These are phyloP conservation scores for Rallus crepitans DNA, from an alignment of 2,797 vertebrate genomes.

Conservation along the genomic window DNA sequence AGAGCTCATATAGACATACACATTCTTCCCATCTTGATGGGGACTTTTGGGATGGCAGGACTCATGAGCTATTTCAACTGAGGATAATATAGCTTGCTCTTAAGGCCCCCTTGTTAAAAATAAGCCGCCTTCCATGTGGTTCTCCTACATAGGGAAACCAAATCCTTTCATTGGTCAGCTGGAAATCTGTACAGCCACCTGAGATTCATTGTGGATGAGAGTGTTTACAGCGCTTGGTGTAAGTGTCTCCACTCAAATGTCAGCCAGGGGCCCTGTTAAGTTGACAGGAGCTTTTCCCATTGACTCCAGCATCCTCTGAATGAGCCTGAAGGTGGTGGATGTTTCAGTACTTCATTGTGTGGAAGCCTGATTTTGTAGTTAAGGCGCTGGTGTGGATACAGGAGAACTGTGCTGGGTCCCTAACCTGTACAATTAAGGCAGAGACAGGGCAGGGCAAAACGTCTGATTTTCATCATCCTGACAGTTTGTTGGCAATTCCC, in stretches of 20 bases:
- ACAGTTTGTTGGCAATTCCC: background rate
- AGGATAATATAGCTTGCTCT: background rate
- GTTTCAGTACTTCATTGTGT: background rate
- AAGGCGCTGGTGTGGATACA: background rate
- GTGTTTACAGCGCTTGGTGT: background rate
- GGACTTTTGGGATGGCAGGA: background rate
- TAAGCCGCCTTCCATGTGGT: background rate
- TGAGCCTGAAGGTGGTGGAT: background rate
- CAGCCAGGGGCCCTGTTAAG: constrained; percentile 9
- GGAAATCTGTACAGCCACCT: constrained; percentile 43
- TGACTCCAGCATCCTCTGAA: constrained; percentile 12
- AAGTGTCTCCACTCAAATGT: background rate
- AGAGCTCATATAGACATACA: background rate
- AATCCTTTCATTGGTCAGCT: constrained; percentile 7
- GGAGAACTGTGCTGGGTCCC: background rate
- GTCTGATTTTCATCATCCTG: background rate
- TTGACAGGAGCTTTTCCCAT: constrained; percentile 25
- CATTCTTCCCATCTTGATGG: background rate
- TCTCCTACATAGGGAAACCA: constrained; percentile 21
- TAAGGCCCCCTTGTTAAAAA: constrained; percentile 29
- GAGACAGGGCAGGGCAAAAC: background rate
- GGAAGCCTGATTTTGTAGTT: constrained; percentile 22
- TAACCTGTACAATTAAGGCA: background rate
- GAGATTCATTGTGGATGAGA: constrained; percentile 4
- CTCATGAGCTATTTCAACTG: background rate